Base-by-base conservation (phyloP, 1,140 invertebrate species). In the Cyclargus thomasi region DNA sequence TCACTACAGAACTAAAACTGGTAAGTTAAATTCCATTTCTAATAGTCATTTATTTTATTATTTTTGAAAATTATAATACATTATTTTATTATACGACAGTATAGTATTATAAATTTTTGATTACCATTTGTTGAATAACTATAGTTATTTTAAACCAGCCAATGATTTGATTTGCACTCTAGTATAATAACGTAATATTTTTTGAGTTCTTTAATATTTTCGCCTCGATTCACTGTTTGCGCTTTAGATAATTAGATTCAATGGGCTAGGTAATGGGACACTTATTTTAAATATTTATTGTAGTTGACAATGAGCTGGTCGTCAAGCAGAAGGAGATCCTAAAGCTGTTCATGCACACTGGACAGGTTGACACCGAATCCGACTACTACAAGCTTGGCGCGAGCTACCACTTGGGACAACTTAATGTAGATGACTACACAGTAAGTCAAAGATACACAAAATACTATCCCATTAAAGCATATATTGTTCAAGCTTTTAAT, bases 401-500 rank as follows among this genome's bases (percentile, higher is more conserved):
- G n/a, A 74, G 74, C 11, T 86, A 75, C 65, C 69, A 77, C 63
- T 70, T 84, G 23, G 55, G 20, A 22, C 18, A 59, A 7, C 55
- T 47, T 70, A 80, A 79, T 64, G 67, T 79, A 14, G 71, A 76
- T 2, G 67, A 76, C 18, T 80, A 76, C 66, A 71, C 70, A 8
- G 76, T 82, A 71, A 68, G 74, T 93, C 36, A 2, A 39, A 39
- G n/a, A n/a, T n/a, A n/a, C n/a, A 29, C 29, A 29, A 29, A 29
- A 29, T 29, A 29, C 5, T 29, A 29, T 7, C 8, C 29, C 29
- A 6, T 29, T 47, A 47, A 14, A 47, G 39, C 39, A 47, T n/a
- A 39, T 39, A 39, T 2, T 39, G 36, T 39, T 39, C 8, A 35
- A 5, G 3, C 8, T 35, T 35, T 35, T 35, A 35, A 39, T 8